These are phyloP conservation scores for Chrysocyon brachyurus DNA, from an alignment of 2,797 vertebrate species.

Conservation along the genomic window DNA sequence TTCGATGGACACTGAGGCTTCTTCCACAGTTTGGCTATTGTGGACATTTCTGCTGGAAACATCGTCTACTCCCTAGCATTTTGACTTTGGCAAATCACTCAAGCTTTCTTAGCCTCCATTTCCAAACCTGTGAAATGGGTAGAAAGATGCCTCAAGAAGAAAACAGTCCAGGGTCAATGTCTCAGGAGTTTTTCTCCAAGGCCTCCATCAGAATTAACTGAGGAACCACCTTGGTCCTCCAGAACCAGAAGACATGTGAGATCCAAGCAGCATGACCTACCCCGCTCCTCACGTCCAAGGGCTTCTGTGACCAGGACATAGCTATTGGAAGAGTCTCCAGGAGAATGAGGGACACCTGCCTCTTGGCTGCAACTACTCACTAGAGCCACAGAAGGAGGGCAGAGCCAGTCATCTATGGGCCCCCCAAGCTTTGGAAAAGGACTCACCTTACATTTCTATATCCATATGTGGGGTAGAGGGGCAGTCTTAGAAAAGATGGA, in stretches of 20 bases:
- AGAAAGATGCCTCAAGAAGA: not conserved
- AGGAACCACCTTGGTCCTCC: not conserved
- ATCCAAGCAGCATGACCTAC: not conserved
- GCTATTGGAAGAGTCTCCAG: not conserved
- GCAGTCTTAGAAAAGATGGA: not conserved
- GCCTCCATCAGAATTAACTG: not conserved
- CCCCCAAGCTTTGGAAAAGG: not conserved
- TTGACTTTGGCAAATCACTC: not conserved
- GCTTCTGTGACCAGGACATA: not conserved
- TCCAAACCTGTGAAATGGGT: not conserved
- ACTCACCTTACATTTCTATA: not conserved
- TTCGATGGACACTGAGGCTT: no score
- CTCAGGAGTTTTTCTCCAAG: not conserved
- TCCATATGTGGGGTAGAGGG: not conserved
- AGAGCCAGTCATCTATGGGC: not conserved
- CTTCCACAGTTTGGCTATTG: no score
- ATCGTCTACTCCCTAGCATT: not conserved
- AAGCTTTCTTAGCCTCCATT: not conserved
- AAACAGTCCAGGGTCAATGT: not conserved
- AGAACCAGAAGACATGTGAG: not conserved
- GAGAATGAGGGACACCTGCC: not conserved
- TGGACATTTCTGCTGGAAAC: no score
- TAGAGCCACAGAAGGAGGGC: not conserved
- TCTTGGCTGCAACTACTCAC: not conserved
- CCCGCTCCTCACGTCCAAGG: no score